Evolutionary conservation across 92 coral and sea anemone genomes (phyloP).

Genomic region (Porites rus): DNA sequence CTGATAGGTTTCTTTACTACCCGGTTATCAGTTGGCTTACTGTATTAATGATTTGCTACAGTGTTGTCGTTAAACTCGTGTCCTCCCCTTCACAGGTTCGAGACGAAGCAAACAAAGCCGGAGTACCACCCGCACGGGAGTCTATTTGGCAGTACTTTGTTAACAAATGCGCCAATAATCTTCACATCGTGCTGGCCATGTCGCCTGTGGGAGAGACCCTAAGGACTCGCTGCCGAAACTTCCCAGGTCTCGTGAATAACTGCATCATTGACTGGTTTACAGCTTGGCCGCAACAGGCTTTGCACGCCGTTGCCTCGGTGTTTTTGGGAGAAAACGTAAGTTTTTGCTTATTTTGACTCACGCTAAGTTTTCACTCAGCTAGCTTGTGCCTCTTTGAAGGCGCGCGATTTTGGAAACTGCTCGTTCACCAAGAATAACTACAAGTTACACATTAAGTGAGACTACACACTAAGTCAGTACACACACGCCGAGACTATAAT

Average conservation of each 20-base stretch:
- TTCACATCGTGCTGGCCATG: constrained; percentile 98
- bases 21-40: neutral
- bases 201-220: constrained; percentile 99
- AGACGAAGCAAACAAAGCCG: constrained; percentile 95
- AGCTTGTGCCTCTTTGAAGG: neutral
- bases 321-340: constrained; percentile 98
- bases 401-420: neutral
- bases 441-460: no score
- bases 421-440: neutral
- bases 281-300: constrained; percentile 99
- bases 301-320: constrained; percentile 98
- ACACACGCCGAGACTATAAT: no score
- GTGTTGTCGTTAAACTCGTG: neutral
- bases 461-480: no score
- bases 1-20: neutral
- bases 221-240: constrained; percentile 98
- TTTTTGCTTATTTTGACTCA: neutral
- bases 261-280: constrained; percentile 99
- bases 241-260: constrained; percentile 98
- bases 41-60: no score
- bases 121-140: constrained; percentile 97
- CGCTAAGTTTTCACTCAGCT: neutral
- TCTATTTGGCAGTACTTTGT: constrained; percentile 99
- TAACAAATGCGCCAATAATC: constrained; percentile 93
- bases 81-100: constrained; percentile 80